Evolutionary conservation across 1,140 invertebrate genomes (phyloP).

Genomic region (Steinernema feltiae): DNA sequence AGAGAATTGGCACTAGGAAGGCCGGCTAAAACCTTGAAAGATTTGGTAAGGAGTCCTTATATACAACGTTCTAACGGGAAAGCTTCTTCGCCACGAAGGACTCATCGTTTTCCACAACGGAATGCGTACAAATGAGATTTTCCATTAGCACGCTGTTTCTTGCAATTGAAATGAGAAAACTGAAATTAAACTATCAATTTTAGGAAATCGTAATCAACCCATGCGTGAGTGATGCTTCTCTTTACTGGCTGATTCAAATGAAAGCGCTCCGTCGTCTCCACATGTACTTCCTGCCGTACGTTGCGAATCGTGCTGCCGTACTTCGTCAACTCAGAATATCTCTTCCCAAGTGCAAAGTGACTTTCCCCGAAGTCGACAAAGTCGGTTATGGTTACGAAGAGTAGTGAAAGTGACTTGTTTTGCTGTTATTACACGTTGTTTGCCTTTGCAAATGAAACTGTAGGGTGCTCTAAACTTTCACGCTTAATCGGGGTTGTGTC

Average conservation of each 20-base stretch:
- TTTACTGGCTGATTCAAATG: conserved; percentile 40
- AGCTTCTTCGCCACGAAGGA: too few species aligned
- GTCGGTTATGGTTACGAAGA: conserved; percentile 37
- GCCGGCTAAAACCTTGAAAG: conserved; percentile 32
- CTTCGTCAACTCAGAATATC: conserved; percentile 31
- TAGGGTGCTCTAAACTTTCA: too few species aligned
- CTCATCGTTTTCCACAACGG: too few species aligned
- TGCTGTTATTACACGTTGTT: not conserved
- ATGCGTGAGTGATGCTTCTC: conserved; percentile 36
- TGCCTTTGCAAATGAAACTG: not conserved
- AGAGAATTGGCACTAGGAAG: conserved; percentile 41
- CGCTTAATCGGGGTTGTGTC: too few species aligned
- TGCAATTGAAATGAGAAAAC: conserved; percentile 45
- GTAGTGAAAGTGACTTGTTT: not conserved
- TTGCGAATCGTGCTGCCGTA: conserved; percentile 31
- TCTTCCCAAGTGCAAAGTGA: conserved; percentile 31
- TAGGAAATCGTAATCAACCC: conserved; percentile 53
- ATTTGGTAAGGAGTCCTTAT: conserved; percentile 52
- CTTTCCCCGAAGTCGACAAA: conserved; percentile 29
- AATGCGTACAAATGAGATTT: too few species aligned
- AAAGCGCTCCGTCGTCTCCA: conserved; percentile 35
- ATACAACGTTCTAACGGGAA: too few species aligned
- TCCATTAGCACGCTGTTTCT: too few species aligned
- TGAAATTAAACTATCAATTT: conserved; percentile 41
- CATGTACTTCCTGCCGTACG: conserved; percentile 39